These are phyloP conservation scores for Synergus japonicus DNA, from an alignment of 2,888 invertebrate genomes.

Conservation along the genomic window DNA sequence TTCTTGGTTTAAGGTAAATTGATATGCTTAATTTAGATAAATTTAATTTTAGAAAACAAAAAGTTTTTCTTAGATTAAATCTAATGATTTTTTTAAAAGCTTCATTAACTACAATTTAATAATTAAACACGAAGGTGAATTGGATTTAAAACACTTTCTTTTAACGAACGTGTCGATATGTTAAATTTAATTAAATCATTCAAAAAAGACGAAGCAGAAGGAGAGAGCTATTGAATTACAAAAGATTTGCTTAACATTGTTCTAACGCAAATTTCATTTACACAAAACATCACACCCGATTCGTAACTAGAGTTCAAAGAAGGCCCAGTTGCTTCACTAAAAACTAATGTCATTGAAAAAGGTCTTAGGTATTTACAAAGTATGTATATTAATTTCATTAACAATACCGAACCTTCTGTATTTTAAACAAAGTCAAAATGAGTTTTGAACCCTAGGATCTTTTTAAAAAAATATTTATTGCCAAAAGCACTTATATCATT, in stretches of 20 bases:
- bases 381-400: slow-evolving; percentile 12
- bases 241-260: background rate
- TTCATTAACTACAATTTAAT: background rate
- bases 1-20: background rate
- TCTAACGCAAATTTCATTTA: background rate
- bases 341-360: slow-evolving; percentile 21
- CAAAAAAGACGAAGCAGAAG: background rate
- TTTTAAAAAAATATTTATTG: too few species aligned
- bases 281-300: background rate
- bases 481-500: too few species aligned
- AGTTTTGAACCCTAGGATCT: background rate
- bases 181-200: background rate
- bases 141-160: background rate
- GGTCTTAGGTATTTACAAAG: slow-evolving; percentile 30
- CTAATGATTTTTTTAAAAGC: background rate
- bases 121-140: background rate
- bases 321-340: background rate
- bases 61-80: background rate
- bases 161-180: background rate
- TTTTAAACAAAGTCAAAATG: background rate
- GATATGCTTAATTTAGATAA: slow-evolving; percentile 2
- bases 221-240: background rate
- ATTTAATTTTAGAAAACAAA: background rate
- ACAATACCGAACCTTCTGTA: background rate
- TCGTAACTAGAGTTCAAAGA: slow-evolving; percentile 17